A percentile compares a stretch with the other conserved stretches of the same genome.
Conservation (phyloP, 1,140 invertebrate genomes). For the Batillaria attramentaria region DNA sequence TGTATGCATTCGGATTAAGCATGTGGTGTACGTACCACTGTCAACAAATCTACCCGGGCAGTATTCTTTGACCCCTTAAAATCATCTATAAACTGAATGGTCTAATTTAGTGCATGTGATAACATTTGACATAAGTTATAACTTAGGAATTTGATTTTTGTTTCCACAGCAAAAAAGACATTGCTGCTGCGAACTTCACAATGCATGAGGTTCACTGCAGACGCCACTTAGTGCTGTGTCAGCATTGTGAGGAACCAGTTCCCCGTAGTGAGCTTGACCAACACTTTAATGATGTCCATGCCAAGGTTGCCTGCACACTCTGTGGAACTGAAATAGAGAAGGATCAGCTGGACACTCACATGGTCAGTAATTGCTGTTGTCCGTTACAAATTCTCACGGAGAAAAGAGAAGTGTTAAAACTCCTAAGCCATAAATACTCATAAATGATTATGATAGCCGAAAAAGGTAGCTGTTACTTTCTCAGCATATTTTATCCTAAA, state of each 20-base stretch:
- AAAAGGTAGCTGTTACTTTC: too few relatives aligned
- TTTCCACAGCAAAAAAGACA: slow-evolving; percentile 72
- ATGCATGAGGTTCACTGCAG: slow-evolving; percentile 74
- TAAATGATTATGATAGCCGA: too few relatives aligned
- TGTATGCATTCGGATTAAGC: background rate
- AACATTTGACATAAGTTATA: too few relatives aligned
- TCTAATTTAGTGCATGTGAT: too few relatives aligned
- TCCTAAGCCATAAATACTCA: too few relatives aligned
- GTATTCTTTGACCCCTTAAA: too few relatives aligned
- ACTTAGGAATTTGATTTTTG: background rate
- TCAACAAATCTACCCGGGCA: too few relatives aligned
- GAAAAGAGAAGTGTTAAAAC: background rate
- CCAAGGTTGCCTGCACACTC: slow-evolving; percentile 66
- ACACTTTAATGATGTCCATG: slow-evolving; percentile 71
- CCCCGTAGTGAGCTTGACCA: slow-evolving; percentile 68
- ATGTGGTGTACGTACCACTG: too few relatives aligned
- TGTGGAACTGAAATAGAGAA: slow-evolving; percentile 71
- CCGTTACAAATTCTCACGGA: background rate
- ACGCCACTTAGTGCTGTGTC: slow-evolving; percentile 72
- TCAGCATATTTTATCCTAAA: too few relatives aligned
- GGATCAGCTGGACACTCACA: slow-evolving; percentile 69
- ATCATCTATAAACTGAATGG: too few relatives aligned
- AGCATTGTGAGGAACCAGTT: slow-evolving; percentile 71
- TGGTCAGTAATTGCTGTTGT: slow-evolving; percentile 61
- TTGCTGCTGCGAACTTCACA: slow-evolving; percentile 70